Base-by-base conservation (phyloP, 2,888 invertebrate species). In the Hofmannophila pseudospretella region DNA sequence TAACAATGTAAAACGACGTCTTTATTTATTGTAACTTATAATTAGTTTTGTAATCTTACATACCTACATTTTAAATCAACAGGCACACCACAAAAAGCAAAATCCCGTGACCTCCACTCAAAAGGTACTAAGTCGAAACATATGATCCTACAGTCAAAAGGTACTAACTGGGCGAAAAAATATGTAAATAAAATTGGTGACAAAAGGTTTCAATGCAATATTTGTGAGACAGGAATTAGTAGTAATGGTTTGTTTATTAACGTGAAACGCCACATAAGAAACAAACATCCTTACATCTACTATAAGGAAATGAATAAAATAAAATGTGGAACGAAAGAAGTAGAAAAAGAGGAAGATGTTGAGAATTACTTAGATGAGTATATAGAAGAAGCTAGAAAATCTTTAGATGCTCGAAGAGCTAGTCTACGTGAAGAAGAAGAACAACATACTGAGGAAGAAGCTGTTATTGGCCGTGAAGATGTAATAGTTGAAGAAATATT, bases 211-310 rank as follows among this genome's bases (percentile, higher is more conserved):
- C 20, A 40, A 30, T 40, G 40, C 22, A 9, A 25, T n/a, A 14
- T 40, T 2, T 40, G 40, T 26, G 30, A 13, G 2, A n/a, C 12
- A n/a, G 26, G 26, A 4, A 20, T 40, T 5, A 33, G 31, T 1
- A 10, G 36, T n/a, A 25, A 30, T 3, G 40, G 36, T 1, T 4
- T 36, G 3, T 31, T 30, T n/a, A 13, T 25, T 9, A 40, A 40
- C 12, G 34, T 40, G 36, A 40, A 40, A 10, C 29, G 40, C 10
- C 40, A 40, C 5, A 36, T 40, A 7, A 32, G 19, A 14, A 33
- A 1, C 10, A 36, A 33, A 33, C 40, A 40, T 16, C 36, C 40
- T 9, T 31, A 14, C 8, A 26, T 36, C 11, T 40, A 29, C 19
- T 14, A 39, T 4, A 23, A 39, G 12, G 39, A 39, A 36, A 16